These are phyloP conservation scores for Agrilus cyanescens DNA, from an alignment of 2,888 invertebrate species.

Conservation along the genomic window DNA sequence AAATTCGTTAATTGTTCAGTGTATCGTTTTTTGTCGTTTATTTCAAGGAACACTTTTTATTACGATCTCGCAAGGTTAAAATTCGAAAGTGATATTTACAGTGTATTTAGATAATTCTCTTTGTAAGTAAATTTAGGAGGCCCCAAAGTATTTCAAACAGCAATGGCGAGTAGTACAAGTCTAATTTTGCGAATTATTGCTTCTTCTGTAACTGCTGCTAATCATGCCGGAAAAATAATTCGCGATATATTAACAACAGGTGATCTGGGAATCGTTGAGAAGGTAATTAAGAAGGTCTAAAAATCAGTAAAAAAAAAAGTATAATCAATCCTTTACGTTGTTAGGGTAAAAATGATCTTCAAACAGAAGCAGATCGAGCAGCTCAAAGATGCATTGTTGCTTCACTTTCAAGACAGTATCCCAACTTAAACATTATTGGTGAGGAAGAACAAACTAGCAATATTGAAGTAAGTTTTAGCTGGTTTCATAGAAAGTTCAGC, in stretches of 20 bases:
- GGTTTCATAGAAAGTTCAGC: neutral
- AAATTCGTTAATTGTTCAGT: no score
- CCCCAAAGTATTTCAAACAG: no score
- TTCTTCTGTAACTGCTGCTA: conserved; percentile 67
- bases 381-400: conserved; percentile 89
- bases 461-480: conserved; percentile 39
- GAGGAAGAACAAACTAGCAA: conserved; percentile 67
- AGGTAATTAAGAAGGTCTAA: conserved; percentile 42
- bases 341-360: conserved; percentile 83
- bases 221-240: conserved; percentile 79
- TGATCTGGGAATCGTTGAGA: conserved; percentile 83
- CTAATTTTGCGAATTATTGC: conserved; percentile 62
- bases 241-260: conserved; percentile 83
- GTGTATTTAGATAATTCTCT: no score
- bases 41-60: no score
- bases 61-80: no score
- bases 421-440: conserved; percentile 72
- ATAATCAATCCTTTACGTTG: conserved; percentile 17
- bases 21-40: no score
- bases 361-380: conserved; percentile 95
- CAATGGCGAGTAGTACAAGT: conserved; percentile 52
- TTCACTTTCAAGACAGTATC: conserved; percentile 74
- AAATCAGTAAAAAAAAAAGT: neutral
- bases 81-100: no score
- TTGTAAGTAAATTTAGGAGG: no score